phyloP scores from a whole-genome alignment of 2,113 vertebrate genomes.

The Atractosteus spatula region DNA sequence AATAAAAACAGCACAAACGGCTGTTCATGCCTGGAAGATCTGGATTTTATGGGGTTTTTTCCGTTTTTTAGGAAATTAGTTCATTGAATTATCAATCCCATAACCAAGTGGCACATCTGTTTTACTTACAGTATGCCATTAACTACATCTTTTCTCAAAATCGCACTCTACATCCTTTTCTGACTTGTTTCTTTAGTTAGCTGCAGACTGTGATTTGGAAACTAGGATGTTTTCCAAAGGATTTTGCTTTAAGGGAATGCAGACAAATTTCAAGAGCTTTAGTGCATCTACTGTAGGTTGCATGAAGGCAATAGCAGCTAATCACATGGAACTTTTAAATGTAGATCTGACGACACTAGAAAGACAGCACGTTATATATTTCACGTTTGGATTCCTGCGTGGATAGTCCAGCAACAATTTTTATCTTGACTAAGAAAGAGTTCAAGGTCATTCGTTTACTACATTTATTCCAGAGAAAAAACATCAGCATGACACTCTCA shows the following conservation, averaged over 20 bases:
- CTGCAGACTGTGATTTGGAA: neutral
- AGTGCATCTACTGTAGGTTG: neutral
- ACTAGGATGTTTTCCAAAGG: conserved; percentile 4
- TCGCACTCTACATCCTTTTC: neutral
- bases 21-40: too few species aligned
- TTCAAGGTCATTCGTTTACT: too few species aligned
- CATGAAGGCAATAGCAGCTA: neutral
- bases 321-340: neutral
- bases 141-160: neutral
- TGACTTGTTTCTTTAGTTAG: neutral
- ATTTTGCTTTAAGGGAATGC: neutral
- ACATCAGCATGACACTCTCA: neutral
- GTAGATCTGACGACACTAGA: neutral
- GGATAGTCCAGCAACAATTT: too few species aligned
- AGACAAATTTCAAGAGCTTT: conserved; percentile 5
- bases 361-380: neutral
- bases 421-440: too few species aligned
- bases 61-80: neutral
- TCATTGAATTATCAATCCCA: neutral
- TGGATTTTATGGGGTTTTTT: neutral
- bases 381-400: too few species aligned
- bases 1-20: too few species aligned
- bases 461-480: too few species aligned
- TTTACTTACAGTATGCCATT: neutral
- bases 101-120: neutral